Conservation (phyloP, 2,113 vertebrate species). For the zebrafish (Danio rerio) region DNA sequence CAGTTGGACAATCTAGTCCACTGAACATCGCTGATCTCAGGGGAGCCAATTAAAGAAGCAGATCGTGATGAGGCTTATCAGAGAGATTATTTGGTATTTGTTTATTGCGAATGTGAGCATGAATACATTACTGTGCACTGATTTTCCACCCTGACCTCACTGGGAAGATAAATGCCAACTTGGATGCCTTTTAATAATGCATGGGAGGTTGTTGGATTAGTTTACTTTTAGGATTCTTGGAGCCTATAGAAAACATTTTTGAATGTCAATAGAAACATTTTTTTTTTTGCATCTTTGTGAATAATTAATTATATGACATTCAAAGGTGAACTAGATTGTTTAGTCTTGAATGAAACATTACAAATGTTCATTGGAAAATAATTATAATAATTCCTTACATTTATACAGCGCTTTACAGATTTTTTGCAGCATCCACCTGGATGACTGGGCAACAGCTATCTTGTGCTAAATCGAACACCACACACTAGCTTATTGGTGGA, state of each 20-base stretch:
- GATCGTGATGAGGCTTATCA: neutral
- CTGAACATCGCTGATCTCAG: neutral
- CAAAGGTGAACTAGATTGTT: neutral
- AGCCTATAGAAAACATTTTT: neutral
- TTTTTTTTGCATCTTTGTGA: neutral
- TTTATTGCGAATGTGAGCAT: conserved; percentile 13
- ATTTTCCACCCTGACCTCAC: neutral
- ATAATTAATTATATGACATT: neutral
- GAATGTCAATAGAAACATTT: neutral
- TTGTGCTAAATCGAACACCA: too few species aligned
- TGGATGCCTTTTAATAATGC: conserved; percentile 46
- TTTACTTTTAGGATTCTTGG: neutral
- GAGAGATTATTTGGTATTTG: conserved; percentile 13
- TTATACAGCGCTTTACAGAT: too few species aligned
- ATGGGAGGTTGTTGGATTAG: conserved; percentile 14
- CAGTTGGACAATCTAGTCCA: neutral
- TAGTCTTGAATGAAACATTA: neutral
- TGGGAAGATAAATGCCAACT: conserved; percentile 43
- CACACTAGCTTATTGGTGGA: too few species aligned
- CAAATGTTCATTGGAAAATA: neutral
- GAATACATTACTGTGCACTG: conserved; percentile 33
- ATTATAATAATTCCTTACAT: too few species aligned
- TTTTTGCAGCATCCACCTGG: too few species aligned
- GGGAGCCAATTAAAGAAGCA: neutral
- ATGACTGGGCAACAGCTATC: too few species aligned